Conservation (phyloP, 2,797 vertebrate genomes). For the Sibirionetta formosa region DNA sequence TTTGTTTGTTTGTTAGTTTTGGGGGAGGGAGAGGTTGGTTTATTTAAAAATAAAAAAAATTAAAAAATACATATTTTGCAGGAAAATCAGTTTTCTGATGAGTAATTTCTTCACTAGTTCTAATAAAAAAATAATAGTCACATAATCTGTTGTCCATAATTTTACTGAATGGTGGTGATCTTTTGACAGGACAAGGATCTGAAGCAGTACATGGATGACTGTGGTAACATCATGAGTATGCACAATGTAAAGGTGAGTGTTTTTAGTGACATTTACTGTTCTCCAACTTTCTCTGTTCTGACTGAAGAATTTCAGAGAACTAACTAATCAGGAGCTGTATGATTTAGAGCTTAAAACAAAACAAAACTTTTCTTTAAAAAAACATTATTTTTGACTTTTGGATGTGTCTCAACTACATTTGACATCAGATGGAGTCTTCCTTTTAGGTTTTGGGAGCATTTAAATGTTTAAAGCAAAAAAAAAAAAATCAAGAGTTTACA, state of each 20-base stretch:
- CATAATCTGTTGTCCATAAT: not conserved
- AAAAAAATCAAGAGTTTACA: not conserved
- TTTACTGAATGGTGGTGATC: not conserved
- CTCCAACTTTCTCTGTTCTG: not conserved
- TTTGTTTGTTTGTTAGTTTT: not conserved
- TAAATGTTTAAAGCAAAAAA: not conserved
- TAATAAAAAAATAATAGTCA: not conserved
- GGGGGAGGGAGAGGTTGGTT: no score
- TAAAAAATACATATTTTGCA: not conserved
- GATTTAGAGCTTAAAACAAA: not conserved
- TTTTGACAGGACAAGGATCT: constrained; percentile 94
- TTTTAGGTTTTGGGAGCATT: not conserved
- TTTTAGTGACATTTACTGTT: not conserved
- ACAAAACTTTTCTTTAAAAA: no score
- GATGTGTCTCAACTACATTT: not conserved
- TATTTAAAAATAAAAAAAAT: no score
- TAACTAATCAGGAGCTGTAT: not conserved
- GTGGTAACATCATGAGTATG: constrained; percentile 99
- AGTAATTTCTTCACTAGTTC: not conserved
- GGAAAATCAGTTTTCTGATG: not conserved
- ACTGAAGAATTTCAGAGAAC: not conserved
- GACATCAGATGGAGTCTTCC: not conserved
- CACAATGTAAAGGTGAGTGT: constrained; percentile 96
- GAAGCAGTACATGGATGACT: constrained; percentile 99
- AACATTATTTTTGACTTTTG: not conserved